Evolutionary conservation across 1,140 invertebrate genomes (phyloP).

Genomic region (Hyles euphorbiae): DNA sequence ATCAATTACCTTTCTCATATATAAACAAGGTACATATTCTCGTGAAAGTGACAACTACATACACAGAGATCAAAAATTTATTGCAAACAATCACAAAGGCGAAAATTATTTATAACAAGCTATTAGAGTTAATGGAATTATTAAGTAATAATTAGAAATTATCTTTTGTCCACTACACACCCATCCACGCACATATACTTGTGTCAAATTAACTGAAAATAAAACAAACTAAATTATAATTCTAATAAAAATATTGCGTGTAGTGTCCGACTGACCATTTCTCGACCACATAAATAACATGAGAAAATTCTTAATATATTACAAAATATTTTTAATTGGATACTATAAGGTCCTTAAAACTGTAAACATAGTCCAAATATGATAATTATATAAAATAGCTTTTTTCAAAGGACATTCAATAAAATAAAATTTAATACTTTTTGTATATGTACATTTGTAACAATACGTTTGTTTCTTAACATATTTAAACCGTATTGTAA

Average conservation of each 20-base stretch:
- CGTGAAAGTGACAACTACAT: background rate
- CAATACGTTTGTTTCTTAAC: no score
- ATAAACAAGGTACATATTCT: background rate
- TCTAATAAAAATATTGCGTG: slow-evolving; percentile 13
- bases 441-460: no score
- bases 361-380: no score
- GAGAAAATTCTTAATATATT: no score
- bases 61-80: slow-evolving; percentile 14
- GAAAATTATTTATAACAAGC: slow-evolving; percentile 19
- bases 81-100: slow-evolving; percentile 25
- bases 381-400: no score
- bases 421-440: no score
- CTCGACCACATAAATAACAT: background rate
- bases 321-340: no score
- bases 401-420: no score
- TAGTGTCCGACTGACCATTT: no score
- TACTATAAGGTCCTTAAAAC: no score
- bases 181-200: slow-evolving; percentile 55
- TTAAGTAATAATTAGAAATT: slow-evolving; percentile 15
- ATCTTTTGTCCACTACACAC: slow-evolving; percentile 51
- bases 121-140: slow-evolving; percentile 22
- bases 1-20: background rate
- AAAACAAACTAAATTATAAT: slow-evolving; percentile 53
- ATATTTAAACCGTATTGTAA: no score
- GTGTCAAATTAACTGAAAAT: slow-evolving; percentile 71